Base-by-base conservation (phyloP, 2,797 vertebrate species). In the Epinephelus malabaricus region DNA sequence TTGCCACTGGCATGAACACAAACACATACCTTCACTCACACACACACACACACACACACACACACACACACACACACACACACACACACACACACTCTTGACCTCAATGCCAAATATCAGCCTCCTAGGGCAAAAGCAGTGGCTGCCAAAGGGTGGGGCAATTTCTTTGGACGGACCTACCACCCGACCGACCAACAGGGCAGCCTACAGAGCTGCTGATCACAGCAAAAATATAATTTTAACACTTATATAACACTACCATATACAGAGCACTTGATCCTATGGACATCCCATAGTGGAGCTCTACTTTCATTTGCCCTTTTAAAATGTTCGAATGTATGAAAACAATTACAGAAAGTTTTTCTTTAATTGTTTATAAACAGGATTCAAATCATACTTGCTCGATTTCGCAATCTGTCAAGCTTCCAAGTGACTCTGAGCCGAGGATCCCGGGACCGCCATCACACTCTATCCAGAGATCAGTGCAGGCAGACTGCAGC, bases 331-430 rank as follows among this genome's bases (percentile, higher is more conserved):
- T 27, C 9, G 11, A 60, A 67, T 46, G 19, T 17, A 67, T 19
- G 15, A 50, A 51, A 49, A 47, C 14, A 18, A 55, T 2, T 47
- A 11, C 25, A 71, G 14, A 54, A 13, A 50, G 19, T 34, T 56
- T 45, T 46, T 70, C 27, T 66, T 43, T n/a, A 21, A 14, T 61
- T 45, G 30, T 46, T 59, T 43, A 38, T 30, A 17, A 45, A 23
- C 2, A 38, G 1, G 11, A 8, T 77, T 73, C 13, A 50, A 10
- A 15, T 58, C 3, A 63, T 43, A 15, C 5, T 69, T 68, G 38
- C 62, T 50, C 43, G 19, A 34, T 56, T 62, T 75, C 21, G 17
- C 17, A 54, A 23, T 53, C 47, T 73, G 38, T 65, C 45, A 73
- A 10, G 17, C 46, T 46, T 64, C 46, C 59, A 55, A 19, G 50